Percentiles rank a stretch among this genome's conserved stretches.
phyloP scores from a whole-genome alignment of 1,140 invertebrate genomes.

The Drosophila watanabei region DNA sequence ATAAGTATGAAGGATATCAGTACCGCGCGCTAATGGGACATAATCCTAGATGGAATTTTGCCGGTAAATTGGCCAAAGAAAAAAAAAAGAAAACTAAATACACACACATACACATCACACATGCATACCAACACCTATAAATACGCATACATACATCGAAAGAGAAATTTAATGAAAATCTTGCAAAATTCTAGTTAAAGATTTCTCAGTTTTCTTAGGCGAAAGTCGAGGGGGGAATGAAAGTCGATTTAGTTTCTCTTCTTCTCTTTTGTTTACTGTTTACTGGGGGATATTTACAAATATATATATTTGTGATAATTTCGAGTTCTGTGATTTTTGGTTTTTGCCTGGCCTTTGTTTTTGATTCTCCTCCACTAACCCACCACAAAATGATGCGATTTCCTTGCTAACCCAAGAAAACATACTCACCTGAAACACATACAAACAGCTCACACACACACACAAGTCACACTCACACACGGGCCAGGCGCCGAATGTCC shows the following conservation, averaged over 20 bases:
- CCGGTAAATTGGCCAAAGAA: constrained; percentile 84
- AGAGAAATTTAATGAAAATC: constrained; percentile 2
- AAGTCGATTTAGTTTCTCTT: constrained; percentile 4
- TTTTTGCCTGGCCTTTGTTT: constrained; percentile 28
- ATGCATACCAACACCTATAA: constrained; percentile 30
- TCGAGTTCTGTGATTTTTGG: constrained; percentile 13
- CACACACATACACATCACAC: constrained; percentile 26
- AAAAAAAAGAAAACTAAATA: constrained; percentile 26
- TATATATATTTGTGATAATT: background rate
- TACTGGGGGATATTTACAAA: background rate
- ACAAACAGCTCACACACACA: constrained; percentile 8
- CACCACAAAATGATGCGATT: constrained; percentile 24
- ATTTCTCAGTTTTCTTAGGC: constrained; percentile 8
- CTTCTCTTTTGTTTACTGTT: background rate
- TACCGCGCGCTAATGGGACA: constrained; percentile 85
- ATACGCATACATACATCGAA: constrained; percentile 43
- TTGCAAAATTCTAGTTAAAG: constrained; percentile 28
- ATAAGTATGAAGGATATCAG: constrained; percentile 85
- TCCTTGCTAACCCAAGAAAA: constrained; percentile 29
- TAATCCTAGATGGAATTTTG: constrained; percentile 85
- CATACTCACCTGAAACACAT: constrained; percentile 3
- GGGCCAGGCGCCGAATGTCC: constrained; percentile 22
- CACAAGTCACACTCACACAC: constrained; percentile 23
- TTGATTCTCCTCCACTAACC: constrained; percentile 17
- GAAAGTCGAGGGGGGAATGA: background rate